Conservation (phyloP, 2,888 invertebrate species). For the Drosophila peninsularis region DNA sequence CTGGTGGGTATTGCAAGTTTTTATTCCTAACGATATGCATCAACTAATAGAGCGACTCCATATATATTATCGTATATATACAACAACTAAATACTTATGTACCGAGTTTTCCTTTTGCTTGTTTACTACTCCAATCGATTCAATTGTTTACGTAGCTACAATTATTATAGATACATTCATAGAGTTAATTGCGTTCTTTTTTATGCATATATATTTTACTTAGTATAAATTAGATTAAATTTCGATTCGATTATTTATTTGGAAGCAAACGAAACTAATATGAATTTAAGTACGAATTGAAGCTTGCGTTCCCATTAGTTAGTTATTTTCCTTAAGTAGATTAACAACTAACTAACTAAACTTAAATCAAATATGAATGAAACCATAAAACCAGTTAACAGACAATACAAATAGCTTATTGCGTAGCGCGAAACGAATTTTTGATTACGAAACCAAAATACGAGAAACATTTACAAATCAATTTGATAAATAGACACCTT, state of each 20-base stretch:
- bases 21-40: conserved; percentile 50
- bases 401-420: conserved; percentile 68
- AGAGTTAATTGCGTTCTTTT: conserved; percentile 1
- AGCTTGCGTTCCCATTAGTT: conserved; percentile 45
- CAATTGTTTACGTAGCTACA: conserved; percentile 49
- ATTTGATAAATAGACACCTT: conserved; percentile 6
- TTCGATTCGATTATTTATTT: conserved; percentile 34
- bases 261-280: conserved; percentile 17
- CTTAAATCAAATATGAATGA: background rate
- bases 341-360: conserved; percentile 45
- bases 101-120: conserved; percentile 39
- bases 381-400: conserved; percentile 68
- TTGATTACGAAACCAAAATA: conserved; percentile 16
- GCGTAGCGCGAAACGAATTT: conserved; percentile 45
- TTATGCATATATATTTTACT: conserved; percentile 7
- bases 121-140: conserved; percentile 37
- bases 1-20: conserved; percentile 66
- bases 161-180: conserved; percentile 10
- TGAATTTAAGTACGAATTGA: conserved; percentile 10
- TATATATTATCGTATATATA: background rate
- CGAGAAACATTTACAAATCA: conserved; percentile 12
- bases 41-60: conserved; percentile 31
- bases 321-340: conserved; percentile 73
- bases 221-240: conserved; percentile 37
- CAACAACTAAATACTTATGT: conserved; percentile 3